Evolutionary conservation across 1,140 invertebrate species (phyloP).

Genomic region (Chironomus tepperi): DNA sequence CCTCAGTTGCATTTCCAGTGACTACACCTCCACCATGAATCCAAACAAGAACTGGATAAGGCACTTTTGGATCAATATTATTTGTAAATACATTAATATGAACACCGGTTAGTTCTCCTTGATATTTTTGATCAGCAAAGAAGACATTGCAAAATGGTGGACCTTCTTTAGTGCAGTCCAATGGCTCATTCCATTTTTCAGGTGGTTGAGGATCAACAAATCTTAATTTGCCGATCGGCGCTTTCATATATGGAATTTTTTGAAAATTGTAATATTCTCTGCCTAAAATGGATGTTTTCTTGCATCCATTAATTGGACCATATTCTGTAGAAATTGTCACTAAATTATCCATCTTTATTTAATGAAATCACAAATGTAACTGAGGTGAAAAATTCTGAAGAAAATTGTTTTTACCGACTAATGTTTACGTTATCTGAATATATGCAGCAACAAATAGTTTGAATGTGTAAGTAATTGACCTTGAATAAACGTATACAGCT

Average conservation of each 20-base stretch:
- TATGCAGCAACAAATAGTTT: neutral
- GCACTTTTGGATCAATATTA: slow-evolving; percentile 35
- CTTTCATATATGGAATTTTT: slow-evolving; percentile 57
- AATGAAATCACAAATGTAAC: neutral
- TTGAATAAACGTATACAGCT: too few species aligned
- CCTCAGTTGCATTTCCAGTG: slow-evolving; percentile 38
- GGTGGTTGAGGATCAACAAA: slow-evolving; percentile 50
- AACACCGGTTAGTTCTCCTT: slow-evolving; percentile 66
- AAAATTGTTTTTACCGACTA: neutral
- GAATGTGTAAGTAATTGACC: neutral
- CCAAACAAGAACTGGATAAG: slow-evolving; percentile 49
- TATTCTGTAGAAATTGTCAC: slow-evolving; percentile 34
- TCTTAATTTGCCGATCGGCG: slow-evolving; percentile 53
- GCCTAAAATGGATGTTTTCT: slow-evolving; percentile 36
- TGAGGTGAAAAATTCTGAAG: neutral
- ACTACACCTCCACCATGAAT: slow-evolving; percentile 51
- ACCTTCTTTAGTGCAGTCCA: slow-evolving; percentile 45
- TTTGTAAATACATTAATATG: slow-evolving; percentile 73
- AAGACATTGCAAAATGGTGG: slow-evolving; percentile 39
- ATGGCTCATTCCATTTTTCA: slow-evolving; percentile 45
- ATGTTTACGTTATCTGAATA: neutral
- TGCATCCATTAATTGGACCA: slow-evolving; percentile 36
- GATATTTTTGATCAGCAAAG: slow-evolving; percentile 36
- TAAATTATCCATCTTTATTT: neutral
- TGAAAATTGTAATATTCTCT: slow-evolving; percentile 41